Evolutionary conservation across 2,113 vertebrate species (phyloP).

Genomic region (Ptychochromis oligacanthus): DNA sequence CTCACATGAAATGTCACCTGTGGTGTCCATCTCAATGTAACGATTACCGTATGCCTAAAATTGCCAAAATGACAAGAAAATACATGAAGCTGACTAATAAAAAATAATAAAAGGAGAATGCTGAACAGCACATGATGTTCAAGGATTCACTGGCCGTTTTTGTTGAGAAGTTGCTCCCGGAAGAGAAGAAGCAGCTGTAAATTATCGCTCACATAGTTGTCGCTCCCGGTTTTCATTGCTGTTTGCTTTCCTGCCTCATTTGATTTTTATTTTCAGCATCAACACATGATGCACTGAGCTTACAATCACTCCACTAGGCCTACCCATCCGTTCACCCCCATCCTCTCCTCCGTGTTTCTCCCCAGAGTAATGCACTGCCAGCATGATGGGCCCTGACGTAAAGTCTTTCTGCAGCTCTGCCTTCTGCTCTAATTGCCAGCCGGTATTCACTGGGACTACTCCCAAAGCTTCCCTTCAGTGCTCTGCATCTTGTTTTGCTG

Average conservation of each 20-base stretch:
- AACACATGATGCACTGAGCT: slow-evolving; percentile 6
- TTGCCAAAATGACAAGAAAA: not conserved
- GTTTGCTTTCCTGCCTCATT: slow-evolving; percentile 37
- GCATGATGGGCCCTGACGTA: slow-evolving; percentile 26
- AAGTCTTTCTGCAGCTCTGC: slow-evolving; percentile 36
- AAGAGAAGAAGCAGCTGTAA: not conserved
- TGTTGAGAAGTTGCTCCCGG: not conserved
- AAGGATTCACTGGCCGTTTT: not conserved
- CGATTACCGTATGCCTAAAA: not conserved
- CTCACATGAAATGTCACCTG: not conserved
- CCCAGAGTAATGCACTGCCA: slow-evolving; percentile 17
- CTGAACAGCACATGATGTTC: not conserved
- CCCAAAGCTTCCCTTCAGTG: slow-evolving; percentile 31
- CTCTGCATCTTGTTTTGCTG: slow-evolving; percentile 36
- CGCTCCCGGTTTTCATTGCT: slow-evolving; percentile 9
- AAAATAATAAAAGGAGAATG: not conserved
- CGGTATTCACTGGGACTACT: slow-evolving; percentile 48
- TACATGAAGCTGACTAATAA: not conserved
- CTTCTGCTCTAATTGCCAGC: slow-evolving; percentile 59
- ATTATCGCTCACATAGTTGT: slow-evolving; percentile 9
- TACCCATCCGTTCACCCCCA: not conserved
- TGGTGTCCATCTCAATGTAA: not conserved
- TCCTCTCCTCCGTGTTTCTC: not conserved
- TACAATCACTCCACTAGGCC: slow-evolving; percentile 1
- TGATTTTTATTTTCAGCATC: slow-evolving; percentile 23